Evolutionary conservation across 2,113 vertebrate species (phyloP), one percentile per base, ranked within the genome.

Genomic region (Ceyx melanurus): DNA sequence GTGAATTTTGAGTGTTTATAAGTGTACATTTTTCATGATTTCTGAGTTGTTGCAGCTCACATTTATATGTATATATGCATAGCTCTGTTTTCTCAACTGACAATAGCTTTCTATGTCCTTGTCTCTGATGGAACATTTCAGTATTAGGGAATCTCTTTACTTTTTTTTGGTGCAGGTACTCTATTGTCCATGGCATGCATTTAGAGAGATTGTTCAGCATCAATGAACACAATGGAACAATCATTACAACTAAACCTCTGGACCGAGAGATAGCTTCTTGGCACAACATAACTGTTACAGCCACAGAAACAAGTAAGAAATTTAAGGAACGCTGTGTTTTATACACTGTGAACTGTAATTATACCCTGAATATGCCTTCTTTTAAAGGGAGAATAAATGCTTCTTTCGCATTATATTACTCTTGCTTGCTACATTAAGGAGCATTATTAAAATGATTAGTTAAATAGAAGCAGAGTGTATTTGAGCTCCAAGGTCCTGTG

Each of bases 231-330:
- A 98, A 98, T 93, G 99, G 99, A 86, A 98, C 98, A 50, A 97
- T 99, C 73, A 96, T 94, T 65, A 95, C 98, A 42, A 96, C 89
- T 45, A 94, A 96, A 86, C 83, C 95, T 86, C 96, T 99, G 93
- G 99, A 99, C 95, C 97, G 99, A 76, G 99, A 99, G 97, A 94
- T 77, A 56, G 77, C 88, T 75, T 90, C 97, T 76, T 99, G 99
- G 99, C 98, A 99, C 96, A 99, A 99, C 88, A 51, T 99, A 86
- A 99, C 98, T 19, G 68, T 99, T 65, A 97, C 91, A 83, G 99
- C 99, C 85, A 97, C 94, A 82, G 99, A 99, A 97, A 97, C 82
- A 90, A 97, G 99, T 96, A 83, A 40, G 79, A 80, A 91, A 58
- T 67, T 72, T 72, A 86, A 92, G 54, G 22, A 92, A 68, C 0